Evolutionary conservation across 2,113 vertebrate genomes (phyloP), one percentile per base, ranked within the genome.

Genomic region (Meles meles): DNA sequence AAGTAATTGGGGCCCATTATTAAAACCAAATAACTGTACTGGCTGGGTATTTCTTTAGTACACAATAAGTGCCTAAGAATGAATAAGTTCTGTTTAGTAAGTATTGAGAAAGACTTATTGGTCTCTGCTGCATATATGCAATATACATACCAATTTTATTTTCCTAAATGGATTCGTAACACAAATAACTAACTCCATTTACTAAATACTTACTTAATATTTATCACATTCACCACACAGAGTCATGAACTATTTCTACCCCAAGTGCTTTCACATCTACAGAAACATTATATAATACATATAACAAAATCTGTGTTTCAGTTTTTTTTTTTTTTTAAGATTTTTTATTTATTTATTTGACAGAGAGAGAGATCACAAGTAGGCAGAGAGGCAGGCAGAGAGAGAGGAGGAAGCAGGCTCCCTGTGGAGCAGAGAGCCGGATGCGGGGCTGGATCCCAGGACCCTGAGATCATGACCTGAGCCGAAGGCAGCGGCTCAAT

Each of bases 81-180:
- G n/a, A 96, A 69, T 11, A 90, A 20, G 86, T 95, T 71, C 7
- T 93, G 17, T 55, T 93, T 88, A 79, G 90, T 82, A 34, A 74
- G 20, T 44, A 94, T 6, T 94, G 37, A 90, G 1, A 94, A 92
- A 71, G 31, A 52, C 14, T 61, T 84, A 69, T 20, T 80, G 2
- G 6, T 96, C 71, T 81, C 55, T 88, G 27, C 37, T 65, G 27
- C 52, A 47, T 71, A 44, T 49, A 77, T 59, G 13, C 42, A 39
- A 63, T 39, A 69, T 49, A 52, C 49, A 65, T 27, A 61, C 11
- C 59, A 3, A 42, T 61, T 81, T 89, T 9, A 57, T 90, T 96
- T 90, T 89, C 59, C 80, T 83, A 37, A 90, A 57, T 80, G 21
- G 34, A 65, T 63, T 65, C 79, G 77, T 11, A 94, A 31, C 1